A percentile compares a stretch with the other conserved stretches of the same genome.
These are phyloP conservation scores for Melanotaenia nigrans DNA, from an alignment of 2,797 vertebrate species.

Conservation along the genomic window DNA sequence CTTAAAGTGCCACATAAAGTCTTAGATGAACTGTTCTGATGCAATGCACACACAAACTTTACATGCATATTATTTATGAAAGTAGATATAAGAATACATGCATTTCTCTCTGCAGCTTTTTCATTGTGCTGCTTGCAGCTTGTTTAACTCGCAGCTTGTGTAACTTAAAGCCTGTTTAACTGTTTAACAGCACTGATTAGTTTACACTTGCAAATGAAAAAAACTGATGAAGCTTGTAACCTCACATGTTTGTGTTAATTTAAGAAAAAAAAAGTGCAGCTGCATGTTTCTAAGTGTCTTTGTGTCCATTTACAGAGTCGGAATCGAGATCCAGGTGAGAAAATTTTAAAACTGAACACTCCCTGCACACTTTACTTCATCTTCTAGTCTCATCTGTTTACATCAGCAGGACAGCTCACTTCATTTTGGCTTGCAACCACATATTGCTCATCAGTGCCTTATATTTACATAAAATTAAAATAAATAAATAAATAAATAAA, in stretches of 20 bases:
- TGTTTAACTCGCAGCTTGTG: not conserved
- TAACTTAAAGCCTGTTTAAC: not conserved
- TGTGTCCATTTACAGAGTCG: slow-evolving; percentile 64
- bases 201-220: not conserved
- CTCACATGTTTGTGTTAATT: not conserved
- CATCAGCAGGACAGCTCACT: slow-evolving; percentile 1
- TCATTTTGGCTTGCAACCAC: not conserved
- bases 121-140: slow-evolving; percentile 8
- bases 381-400: not conserved
- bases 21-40: not conserved
- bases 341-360: not conserved
- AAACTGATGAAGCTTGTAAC: not conserved
- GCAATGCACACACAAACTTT: not conserved
- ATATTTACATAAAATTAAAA: no score
- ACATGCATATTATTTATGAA: not conserved
- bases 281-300: slow-evolving; percentile 9
- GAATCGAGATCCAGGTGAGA: slow-evolving; percentile 80
- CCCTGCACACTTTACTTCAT: not conserved
- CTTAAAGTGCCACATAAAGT: slow-evolving; percentile 1
- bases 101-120: slow-evolving; percentile 9
- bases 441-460: no score
- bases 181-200: no score
- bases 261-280: not conserved
- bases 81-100: not conserved
- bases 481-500: no score